Conservation (phyloP, 2,888 invertebrate species). For the Drosophila austrosaltans region DNA sequence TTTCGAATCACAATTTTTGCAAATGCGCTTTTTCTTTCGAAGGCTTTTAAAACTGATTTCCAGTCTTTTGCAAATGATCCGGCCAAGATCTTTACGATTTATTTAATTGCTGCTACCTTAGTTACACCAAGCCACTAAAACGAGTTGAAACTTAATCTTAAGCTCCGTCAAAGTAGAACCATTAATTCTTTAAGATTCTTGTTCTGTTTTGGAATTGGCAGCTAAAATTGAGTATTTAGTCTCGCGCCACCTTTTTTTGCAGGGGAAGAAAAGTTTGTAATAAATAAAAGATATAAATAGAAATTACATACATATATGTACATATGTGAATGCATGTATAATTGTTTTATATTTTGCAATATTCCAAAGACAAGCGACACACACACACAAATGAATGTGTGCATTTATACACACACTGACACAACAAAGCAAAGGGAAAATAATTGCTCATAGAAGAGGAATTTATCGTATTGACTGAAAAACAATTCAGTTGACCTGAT, state of each 20-base stretch:
- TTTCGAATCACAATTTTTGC: too few species aligned
- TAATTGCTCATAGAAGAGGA: too few species aligned
- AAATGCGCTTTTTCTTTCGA: too few species aligned
- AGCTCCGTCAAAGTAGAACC: background rate
- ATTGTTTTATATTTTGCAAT: background rate
- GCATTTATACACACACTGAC: too few species aligned
- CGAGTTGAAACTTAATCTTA: background rate
- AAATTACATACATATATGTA: background rate
- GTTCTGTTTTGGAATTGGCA: background rate
- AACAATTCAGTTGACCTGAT: too few species aligned
- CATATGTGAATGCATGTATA: background rate
- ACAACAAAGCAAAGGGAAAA: too few species aligned
- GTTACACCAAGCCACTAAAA: background rate
- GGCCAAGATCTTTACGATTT: background rate
- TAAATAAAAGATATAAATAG: slow-evolving; percentile 1
- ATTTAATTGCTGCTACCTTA: background rate
- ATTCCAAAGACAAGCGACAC: too few species aligned
- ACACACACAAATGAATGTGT: too few species aligned
- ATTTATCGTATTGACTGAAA: too few species aligned
- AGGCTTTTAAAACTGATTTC: too few species aligned
- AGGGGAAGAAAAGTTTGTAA: background rate
- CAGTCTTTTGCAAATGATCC: too few species aligned
- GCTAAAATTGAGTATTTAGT: background rate
- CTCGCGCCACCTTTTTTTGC: background rate
- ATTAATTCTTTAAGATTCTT: background rate